These are phyloP conservation scores for Nemoura dubitans DNA, from an alignment of 2,888 invertebrate species.

Conservation along the genomic window DNA sequence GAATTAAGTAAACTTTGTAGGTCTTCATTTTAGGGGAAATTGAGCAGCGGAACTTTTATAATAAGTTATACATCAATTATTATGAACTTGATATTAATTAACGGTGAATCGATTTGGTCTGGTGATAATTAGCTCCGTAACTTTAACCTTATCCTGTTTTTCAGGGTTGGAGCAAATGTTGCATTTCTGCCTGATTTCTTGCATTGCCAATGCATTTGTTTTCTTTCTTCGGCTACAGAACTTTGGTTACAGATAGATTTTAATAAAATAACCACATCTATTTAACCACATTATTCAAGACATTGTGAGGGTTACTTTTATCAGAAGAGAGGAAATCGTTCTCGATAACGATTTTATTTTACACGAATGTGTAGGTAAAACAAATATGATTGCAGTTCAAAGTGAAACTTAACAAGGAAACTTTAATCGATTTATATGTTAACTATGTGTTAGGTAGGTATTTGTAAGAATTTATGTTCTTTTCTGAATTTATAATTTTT, in stretches of 20 bases:
- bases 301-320: too few species aligned
- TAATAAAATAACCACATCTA: not conserved
- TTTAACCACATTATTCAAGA: too few species aligned
- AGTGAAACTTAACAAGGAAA: not conserved
- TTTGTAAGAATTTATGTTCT: conserved; percentile 12
- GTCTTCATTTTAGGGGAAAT: not conserved
- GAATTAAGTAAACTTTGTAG: too few species aligned
- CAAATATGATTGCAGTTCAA: not conserved
- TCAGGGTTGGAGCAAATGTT: not conserved
- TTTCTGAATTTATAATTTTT: not conserved
- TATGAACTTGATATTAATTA: not conserved
- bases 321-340: too few species aligned
- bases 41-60: not conserved
- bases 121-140: not conserved
- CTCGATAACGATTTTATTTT: not conserved
- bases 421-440: not conserved
- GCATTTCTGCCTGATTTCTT: not conserved
- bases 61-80: not conserved
- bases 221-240: not conserved
- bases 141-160: not conserved
- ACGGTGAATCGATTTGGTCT: conserved; percentile 7
- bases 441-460: not conserved
- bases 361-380: not conserved
- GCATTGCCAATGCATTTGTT: not conserved
- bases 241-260: conserved; percentile 7